phyloP scores from a whole-genome alignment of 64 coral and sea anemone species.

The Montipora foliosa region DNA sequence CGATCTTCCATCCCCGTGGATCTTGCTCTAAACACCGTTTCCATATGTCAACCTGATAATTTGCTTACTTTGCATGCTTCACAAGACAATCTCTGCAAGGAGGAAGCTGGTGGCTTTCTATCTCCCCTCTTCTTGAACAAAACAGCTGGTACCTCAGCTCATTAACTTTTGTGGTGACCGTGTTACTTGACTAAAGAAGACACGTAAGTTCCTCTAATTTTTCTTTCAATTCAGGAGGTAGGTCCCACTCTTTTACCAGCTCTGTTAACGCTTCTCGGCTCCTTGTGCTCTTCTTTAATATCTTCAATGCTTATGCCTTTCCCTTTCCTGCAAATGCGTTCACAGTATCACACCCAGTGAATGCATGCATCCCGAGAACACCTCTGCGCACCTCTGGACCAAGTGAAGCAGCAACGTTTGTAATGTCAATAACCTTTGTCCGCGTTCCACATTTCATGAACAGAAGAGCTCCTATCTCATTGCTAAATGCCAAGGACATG shows the following conservation, averaged over 20 bases:
- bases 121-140: constrained; percentile 63
- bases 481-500: too few relatives aligned
- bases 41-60: too few relatives aligned
- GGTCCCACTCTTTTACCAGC: constrained; percentile 50
- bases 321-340: constrained; percentile 66
- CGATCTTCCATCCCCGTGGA: too few relatives aligned
- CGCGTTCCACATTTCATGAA: too few relatives aligned
- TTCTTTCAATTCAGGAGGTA: constrained; percentile 8
- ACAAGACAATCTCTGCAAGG: too few relatives aligned
- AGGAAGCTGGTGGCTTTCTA: background rate
- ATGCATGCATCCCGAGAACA: constrained; percentile 47
- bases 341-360: constrained; percentile 66
- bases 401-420: constrained; percentile 15
- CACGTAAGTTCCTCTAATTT: constrained; percentile 49
- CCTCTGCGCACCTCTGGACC: constrained; percentile 37
- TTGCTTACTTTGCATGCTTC: too few relatives aligned
- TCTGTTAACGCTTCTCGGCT: too few relatives aligned
- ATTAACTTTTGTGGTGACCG: constrained; percentile 31
- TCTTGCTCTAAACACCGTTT: too few relatives aligned
- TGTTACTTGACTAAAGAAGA: constrained; percentile 30
- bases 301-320: constrained; percentile 60
- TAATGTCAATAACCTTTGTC: background rate
- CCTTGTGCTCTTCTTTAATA: constrained; percentile 10
- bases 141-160: constrained; percentile 63
- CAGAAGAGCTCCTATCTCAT: too few relatives aligned